A percentile compares a stretch with the other conserved stretches of the same genome.
These are phyloP conservation scores for Harpalus rubripes DNA, from an alignment of 2,888 invertebrate species.

Conservation along the genomic window DNA sequence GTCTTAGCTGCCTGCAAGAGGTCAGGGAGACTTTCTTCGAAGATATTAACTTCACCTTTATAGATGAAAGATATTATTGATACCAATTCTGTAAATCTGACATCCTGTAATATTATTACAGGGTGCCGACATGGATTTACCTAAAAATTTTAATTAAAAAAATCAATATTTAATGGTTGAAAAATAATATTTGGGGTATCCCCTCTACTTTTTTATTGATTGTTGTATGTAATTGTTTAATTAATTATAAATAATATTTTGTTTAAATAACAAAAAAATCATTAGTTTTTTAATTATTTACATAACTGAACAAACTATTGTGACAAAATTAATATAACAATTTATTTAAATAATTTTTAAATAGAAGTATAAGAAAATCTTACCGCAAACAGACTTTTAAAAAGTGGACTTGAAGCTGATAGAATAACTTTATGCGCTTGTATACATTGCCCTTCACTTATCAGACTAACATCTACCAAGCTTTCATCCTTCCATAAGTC, in stretches of 20 bases:
- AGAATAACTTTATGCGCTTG: slow-evolving; percentile 66
- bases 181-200: slow-evolving; percentile 4
- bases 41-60: slow-evolving; percentile 86
- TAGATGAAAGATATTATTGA: slow-evolving; percentile 86
- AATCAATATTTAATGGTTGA: not conserved
- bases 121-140: slow-evolving; percentile 86
- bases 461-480: slow-evolving; percentile 61
- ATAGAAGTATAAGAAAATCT: not conserved
- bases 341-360: not conserved
- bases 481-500: slow-evolving; percentile 66
- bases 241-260: slow-evolving; percentile 12
- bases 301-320: not conserved
- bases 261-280: not conserved
- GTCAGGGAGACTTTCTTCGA: slow-evolving; percentile 84
- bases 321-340: not conserved
- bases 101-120: slow-evolving; percentile 87
- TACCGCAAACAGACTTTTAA: slow-evolving; percentile 65
- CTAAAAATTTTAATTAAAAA: slow-evolving; percentile 45
- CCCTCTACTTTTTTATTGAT: slow-evolving; percentile 41
- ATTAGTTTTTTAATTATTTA: not conserved
- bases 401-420: slow-evolving; percentile 61
- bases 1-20: slow-evolving; percentile 85
- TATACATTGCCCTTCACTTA: slow-evolving; percentile 64
- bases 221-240: slow-evolving; percentile 14
- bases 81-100: slow-evolving; percentile 83